Conservation (phyloP, 2,113 vertebrate genomes). For the Mormyrus lacerda region DNA sequence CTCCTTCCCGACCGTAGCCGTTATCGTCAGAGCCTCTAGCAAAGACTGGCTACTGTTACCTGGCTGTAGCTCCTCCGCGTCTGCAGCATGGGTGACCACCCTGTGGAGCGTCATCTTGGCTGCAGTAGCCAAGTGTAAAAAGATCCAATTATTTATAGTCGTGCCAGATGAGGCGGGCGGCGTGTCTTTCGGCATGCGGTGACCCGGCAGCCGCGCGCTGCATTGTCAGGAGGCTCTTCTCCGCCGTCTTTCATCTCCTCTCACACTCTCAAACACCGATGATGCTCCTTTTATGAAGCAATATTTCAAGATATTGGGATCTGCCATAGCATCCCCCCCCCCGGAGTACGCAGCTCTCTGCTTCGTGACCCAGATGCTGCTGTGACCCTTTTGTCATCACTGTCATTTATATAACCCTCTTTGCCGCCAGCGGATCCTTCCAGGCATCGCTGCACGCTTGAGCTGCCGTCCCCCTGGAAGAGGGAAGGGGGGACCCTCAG, state of each 20-base stretch:
- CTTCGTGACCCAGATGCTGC: not conserved
- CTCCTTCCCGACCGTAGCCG: not conserved
- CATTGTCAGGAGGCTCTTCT: constrained; percentile 27
- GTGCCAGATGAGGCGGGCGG: constrained; percentile 25
- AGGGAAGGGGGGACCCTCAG: not conserved
- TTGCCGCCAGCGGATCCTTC: not conserved
- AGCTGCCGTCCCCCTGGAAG: not conserved
- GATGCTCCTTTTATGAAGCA: constrained; percentile 37
- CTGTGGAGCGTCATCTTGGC: not conserved
- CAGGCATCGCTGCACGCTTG: not conserved
- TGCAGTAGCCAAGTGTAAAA: constrained; percentile 45
- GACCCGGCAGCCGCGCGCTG: constrained; percentile 27
- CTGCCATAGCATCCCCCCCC: not conserved
- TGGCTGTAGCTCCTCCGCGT: not conserved
- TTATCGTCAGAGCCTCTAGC: not conserved
- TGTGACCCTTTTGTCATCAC: not conserved
- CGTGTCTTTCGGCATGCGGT: constrained; percentile 48
- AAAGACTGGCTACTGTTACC: not conserved
- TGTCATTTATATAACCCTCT: not conserved
- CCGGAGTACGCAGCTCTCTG: not conserved
- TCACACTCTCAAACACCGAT: constrained; percentile 46
- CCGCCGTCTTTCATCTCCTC: constrained; percentile 40
- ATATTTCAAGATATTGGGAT: constrained; percentile 37
- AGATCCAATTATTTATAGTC: constrained; percentile 35
- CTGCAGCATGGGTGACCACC: not conserved